Percentiles rank a stretch among this genome's conserved stretches.
Conservation (phyloP, 2,797 vertebrate genomes). For the Neosilurus hyrtlii region DNA sequence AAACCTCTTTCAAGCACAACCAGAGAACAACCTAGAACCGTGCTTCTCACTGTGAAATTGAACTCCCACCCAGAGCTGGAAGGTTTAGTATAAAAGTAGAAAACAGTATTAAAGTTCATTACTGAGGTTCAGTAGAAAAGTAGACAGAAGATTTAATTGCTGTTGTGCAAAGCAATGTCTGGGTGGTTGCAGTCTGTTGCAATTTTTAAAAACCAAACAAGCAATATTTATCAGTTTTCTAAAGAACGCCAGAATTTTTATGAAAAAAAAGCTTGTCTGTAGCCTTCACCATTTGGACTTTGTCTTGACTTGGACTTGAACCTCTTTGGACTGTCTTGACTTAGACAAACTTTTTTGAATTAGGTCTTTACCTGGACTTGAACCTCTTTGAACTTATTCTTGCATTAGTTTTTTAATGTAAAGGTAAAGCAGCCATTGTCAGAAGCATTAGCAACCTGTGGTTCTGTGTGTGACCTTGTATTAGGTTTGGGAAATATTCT, state of each 20-base stretch:
- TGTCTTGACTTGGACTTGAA: too few relatives aligned
- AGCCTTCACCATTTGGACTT: too few relatives aligned
- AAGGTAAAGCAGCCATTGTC: too few relatives aligned
- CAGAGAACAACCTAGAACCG: constrained; percentile 3
- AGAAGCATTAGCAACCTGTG: constrained; percentile 9
- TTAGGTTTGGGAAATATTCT: not conserved
- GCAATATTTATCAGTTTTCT: not conserved
- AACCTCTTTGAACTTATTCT: too few relatives aligned
- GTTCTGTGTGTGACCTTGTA: constrained; percentile 22
- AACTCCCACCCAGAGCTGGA: constrained; percentile 30
- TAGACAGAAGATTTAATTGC: constrained; percentile 37
- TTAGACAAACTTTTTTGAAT: too few relatives aligned
- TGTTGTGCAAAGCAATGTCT: constrained; percentile 21
- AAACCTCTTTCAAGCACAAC: constrained; percentile 29
- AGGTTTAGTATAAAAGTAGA: too few relatives aligned
- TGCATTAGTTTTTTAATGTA: too few relatives aligned
- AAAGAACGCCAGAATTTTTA: not conserved
- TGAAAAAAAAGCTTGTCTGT: not conserved
- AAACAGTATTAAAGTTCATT: too few relatives aligned
- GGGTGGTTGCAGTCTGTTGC: not conserved
- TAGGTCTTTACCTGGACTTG: too few relatives aligned
- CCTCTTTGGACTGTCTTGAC: too few relatives aligned
- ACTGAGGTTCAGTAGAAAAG: constrained; percentile 9
- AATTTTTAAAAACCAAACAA: constrained; percentile 16
- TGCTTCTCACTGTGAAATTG: constrained; percentile 24